phyloP scores from a whole-genome alignment of 2,797 vertebrate genomes.

The Melanotaenia pygmaea region DNA sequence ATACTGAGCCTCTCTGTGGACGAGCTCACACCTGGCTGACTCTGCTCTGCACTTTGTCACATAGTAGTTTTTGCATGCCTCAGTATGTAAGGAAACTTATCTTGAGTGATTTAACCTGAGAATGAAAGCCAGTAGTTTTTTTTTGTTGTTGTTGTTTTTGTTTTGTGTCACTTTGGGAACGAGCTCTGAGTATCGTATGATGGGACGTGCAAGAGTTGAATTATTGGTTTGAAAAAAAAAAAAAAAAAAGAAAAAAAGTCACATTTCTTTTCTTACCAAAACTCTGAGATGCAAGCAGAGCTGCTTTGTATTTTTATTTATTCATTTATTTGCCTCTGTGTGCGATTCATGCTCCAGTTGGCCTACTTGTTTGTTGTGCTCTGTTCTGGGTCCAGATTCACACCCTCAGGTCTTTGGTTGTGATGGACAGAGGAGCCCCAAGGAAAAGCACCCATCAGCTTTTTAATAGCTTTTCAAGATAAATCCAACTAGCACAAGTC shows the following conservation, averaged over 20 bases:
- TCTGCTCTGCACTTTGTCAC: constrained; percentile 20
- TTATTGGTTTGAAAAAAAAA: background rate
- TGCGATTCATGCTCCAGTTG: constrained; percentile 18
- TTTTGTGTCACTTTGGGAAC: background rate
- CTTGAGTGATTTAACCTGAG: background rate
- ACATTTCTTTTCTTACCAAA: background rate
- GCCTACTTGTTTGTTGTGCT: constrained; percentile 26
- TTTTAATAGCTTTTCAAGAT: constrained; percentile 48
- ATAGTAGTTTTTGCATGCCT: constrained; percentile 18
- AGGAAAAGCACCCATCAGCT: constrained; percentile 36
- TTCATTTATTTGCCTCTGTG: constrained; percentile 6
- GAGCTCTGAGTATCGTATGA: background rate
- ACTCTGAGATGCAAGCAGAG: background rate
- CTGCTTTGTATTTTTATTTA: background rate
- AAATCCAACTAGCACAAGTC: constrained; percentile 23
- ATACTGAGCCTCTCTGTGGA: constrained; percentile 30
- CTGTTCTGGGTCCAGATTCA: constrained; percentile 28
- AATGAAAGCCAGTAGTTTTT: background rate
- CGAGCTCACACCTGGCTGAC: constrained; percentile 45
- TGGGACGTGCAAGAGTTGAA: background rate
- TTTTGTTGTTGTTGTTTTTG: background rate
- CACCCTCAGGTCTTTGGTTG: constrained; percentile 25
- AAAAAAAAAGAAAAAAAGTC: background rate
- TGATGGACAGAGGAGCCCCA: constrained; percentile 48
- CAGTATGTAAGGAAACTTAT: constrained; percentile 15